A percentile compares a stretch with the other conserved stretches of the same genome.
These are phyloP conservation scores for Moxostoma hubbsi DNA, from an alignment of 2,797 vertebrate genomes.

Conservation along the genomic window DNA sequence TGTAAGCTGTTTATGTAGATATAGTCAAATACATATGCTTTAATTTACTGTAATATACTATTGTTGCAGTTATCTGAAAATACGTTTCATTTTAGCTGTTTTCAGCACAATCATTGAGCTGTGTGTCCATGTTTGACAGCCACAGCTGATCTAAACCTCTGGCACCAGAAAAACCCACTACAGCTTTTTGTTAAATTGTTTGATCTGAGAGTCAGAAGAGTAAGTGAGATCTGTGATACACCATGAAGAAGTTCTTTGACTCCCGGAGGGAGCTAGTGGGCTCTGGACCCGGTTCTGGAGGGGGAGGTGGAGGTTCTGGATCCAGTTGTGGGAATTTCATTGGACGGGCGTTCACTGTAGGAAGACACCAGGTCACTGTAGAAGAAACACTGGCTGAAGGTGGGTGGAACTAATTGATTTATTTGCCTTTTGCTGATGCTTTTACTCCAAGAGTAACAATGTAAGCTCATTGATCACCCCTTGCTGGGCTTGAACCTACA, in stretches of 20 bases:
- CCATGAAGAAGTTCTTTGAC: conserved; percentile 99
- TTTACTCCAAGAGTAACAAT: too few relatives aligned
- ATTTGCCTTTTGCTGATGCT: too few relatives aligned
- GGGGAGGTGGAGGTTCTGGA: conserved; percentile 78
- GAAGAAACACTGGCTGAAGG: conserved; percentile 97
- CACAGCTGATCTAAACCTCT: conserved; percentile 20
- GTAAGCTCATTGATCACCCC: too few relatives aligned
- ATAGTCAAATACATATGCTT: neutral
- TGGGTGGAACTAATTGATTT: conserved; percentile 58
- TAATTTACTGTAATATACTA: neutral
- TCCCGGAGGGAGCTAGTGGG: conserved; percentile 92
- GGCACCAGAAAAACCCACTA: conserved; percentile 22
- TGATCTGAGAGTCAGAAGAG: neutral
- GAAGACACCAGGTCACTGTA: conserved; percentile 94
- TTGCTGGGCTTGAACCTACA: too few relatives aligned
- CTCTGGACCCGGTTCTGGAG: conserved; percentile 91
- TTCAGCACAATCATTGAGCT: neutral
- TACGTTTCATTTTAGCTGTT: conserved; percentile 9
- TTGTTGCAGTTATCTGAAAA: too few relatives aligned
- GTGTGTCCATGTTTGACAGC: conserved; percentile 12
- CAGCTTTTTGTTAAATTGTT: neutral
- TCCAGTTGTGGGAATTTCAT: conserved; percentile 88
- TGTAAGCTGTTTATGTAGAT: neutral
- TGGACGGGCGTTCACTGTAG: conserved; percentile 89
- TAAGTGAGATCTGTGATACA: conserved; percentile 24